phyloP scores from a whole-genome alignment of 2,113 vertebrate genomes.

The Eira barbara region DNA sequence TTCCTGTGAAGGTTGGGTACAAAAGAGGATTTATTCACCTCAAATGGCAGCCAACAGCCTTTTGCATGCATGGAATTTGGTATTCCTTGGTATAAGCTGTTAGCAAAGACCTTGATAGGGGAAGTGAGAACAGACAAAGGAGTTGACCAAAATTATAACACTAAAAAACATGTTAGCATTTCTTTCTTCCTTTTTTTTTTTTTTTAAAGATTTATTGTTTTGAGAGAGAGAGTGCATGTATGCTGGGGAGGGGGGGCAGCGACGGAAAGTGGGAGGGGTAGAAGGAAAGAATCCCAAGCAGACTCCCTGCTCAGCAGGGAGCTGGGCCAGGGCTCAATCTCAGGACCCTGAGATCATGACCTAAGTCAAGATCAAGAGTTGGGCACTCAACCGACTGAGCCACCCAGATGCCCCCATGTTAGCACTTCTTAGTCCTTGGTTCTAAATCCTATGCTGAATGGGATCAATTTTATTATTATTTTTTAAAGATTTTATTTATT shows the following conservation, averaged over 20 bases:
- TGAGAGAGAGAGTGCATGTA: neutral
- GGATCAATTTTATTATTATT: neutral
- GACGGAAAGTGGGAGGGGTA: no score
- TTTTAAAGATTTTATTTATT: no score
- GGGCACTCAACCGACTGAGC: no score
- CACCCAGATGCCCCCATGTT: neutral
- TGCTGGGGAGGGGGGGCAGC: no score
- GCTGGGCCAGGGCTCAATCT: no score
- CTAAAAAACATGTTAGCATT: neutral
- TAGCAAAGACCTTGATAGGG: neutral
- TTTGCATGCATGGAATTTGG: neutral
- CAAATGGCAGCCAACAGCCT: neutral
- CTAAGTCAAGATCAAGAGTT: no score
- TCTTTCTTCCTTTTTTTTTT: neutral
- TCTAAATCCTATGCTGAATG: constrained; percentile 17
- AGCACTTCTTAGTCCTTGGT: neutral
- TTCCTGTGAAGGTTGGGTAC: constrained; percentile 77
- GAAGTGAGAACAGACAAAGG: neutral
- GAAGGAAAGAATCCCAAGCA: no score
- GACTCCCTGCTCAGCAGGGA: no score
- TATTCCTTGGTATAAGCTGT: neutral
- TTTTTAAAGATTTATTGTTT: neutral
- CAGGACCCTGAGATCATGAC: no score
- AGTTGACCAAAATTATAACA: neutral
- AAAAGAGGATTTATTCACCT: neutral